Evolutionary conservation across 2,888 invertebrate species (phyloP).

Genomic region (Amphipyra berbera): DNA sequence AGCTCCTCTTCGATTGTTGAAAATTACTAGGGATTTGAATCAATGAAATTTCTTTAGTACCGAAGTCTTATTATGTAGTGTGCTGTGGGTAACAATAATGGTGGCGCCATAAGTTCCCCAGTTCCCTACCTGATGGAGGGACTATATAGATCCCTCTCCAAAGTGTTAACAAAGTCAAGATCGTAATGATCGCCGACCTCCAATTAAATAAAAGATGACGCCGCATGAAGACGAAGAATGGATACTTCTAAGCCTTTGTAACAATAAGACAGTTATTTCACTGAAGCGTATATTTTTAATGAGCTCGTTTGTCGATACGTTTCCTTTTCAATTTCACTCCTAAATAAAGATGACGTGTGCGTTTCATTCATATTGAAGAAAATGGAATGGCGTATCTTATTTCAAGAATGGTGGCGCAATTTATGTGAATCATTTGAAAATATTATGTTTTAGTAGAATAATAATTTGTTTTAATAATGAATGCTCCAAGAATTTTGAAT

Average conservation of each 20-base stretch:
- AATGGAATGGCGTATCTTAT: slow-evolving; percentile 24
- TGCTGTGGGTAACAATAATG: no score
- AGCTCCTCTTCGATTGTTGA: no score
- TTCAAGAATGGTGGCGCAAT: slow-evolving; percentile 2
- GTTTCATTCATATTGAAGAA: slow-evolving; percentile 18
- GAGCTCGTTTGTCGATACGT: slow-evolving; percentile 59
- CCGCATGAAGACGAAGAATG: slow-evolving; percentile 14
- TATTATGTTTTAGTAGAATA: no score
- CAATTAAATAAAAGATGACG: not conserved
- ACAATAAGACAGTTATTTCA: slow-evolving; percentile 48
- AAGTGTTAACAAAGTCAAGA: not conserved
- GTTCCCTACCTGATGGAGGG: no score
- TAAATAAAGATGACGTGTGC: slow-evolving; percentile 37
- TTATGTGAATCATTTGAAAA: no score
- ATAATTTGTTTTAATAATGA: no score
- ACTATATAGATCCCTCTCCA: no score
- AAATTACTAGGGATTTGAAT: no score
- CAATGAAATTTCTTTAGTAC: no score
- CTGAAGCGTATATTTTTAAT: slow-evolving; percentile 67
- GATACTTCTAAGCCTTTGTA: slow-evolving; percentile 30
- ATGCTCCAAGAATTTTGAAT: no score
- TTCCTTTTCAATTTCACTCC: slow-evolving; percentile 42
- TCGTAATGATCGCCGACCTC: slow-evolving; percentile 23
- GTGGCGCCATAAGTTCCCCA: no score
- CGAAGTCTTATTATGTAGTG: no score